Evolutionary conservation across 2,888 invertebrate species (phyloP), one percentile per base, ranked within the genome.

Genomic region (Scaptomyza parva): DNA sequence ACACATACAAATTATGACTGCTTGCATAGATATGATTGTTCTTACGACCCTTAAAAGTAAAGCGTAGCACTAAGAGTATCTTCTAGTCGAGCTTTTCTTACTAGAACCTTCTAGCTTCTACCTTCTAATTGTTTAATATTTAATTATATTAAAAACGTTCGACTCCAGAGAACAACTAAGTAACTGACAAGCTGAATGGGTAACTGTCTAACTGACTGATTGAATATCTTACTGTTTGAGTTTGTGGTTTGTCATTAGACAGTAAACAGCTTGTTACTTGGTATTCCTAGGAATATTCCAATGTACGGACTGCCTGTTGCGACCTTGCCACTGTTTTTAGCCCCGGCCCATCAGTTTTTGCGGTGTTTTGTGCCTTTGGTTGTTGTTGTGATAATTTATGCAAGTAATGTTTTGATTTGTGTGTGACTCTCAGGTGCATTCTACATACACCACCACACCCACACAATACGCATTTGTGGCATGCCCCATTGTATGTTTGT

Each of bases 341-440:
- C 62, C 45, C 39, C 30, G 60, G 50, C 62, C 55, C 39, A 58
- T 64, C 5, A 22, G 7, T 73, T 72, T 57, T 64, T 50, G 62
- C 39, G 43, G 62, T 74, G 65, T 43, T 63, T 48, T 79, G 82
- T 74, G n/a, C n/a, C n/a, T n/a, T n/a, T 68, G 68, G 70, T 73
- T 45, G 57, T 75, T 82, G n/a, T 71, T 78, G 33, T 64, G 22
- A 66, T 76, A 62, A 76, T 84, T 87, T 85, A 76, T 86, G 88
- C 85, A 82, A 86, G 86, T 88, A 88, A 86, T 86, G 78, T 81
- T 86, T 77, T 77, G 77, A 84, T 87, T 82, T 79, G 62, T 68
- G 40, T 40, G 20, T 37, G 40, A 43, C 18, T 45, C 50, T 71
- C 79, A 71, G 72, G 70, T 53, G 69, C 47, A 33, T 70, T n/a